phyloP scores from a whole-genome alignment of 2,797 vertebrate species.

The Myotis planiceps region DNA sequence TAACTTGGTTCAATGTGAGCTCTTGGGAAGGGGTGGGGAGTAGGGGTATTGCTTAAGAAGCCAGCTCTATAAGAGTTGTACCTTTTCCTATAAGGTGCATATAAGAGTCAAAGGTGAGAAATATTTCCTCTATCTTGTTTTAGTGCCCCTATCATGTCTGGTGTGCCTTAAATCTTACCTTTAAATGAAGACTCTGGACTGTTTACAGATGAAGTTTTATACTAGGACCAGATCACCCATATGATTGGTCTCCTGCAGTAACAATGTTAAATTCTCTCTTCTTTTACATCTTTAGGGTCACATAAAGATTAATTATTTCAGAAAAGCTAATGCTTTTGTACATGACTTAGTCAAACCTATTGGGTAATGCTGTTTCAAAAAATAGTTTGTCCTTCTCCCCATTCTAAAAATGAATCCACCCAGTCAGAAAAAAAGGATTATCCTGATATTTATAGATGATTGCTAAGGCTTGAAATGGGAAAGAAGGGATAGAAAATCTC shows the following conservation, averaged over 20 bases:
- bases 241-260: slow-evolving; percentile 86
- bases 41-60: slow-evolving; percentile 56
- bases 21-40: slow-evolving; percentile 46
- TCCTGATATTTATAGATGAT: slow-evolving; percentile 82
- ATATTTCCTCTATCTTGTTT: slow-evolving; percentile 75
- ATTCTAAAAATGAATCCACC: slow-evolving; percentile 83
- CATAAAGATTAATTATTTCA: slow-evolving; percentile 72
- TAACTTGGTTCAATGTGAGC: slow-evolving; percentile 56
- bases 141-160: slow-evolving; percentile 88
- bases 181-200: slow-evolving; percentile 88
- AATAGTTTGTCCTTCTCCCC: slow-evolving; percentile 76
- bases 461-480: slow-evolving; percentile 83
- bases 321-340: slow-evolving; percentile 74
- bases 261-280: slow-evolving; percentile 85
- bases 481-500: slow-evolving; percentile 83
- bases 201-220: slow-evolving; percentile 89
- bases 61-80: slow-evolving; percentile 77
- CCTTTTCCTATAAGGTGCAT: slow-evolving; percentile 84
- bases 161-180: slow-evolving; percentile 91
- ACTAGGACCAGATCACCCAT: slow-evolving; percentile 86
- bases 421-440: slow-evolving; percentile 84
- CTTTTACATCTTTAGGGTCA: slow-evolving; percentile 75
- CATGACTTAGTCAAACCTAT: slow-evolving; percentile 83
- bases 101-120: slow-evolving; percentile 78
- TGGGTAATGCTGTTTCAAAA: slow-evolving; percentile 83